These are phyloP conservation scores for Symphodus melops DNA, from an alignment of 2,113 vertebrate genomes.

Conservation along the genomic window DNA sequence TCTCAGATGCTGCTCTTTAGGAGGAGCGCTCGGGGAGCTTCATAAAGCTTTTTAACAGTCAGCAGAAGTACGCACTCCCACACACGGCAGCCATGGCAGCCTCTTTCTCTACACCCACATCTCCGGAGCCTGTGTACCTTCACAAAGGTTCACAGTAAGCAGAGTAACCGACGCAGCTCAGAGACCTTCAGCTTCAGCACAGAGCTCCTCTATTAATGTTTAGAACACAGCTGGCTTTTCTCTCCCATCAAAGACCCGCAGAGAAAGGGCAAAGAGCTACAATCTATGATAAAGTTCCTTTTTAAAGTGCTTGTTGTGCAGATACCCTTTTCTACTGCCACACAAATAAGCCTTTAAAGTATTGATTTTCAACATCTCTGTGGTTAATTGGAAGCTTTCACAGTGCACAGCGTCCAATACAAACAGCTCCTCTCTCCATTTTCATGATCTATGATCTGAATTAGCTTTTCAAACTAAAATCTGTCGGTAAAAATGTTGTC, in stretches of 20 bases:
- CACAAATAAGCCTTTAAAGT: conserved; percentile 1
- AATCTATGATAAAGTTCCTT: conserved; percentile 18
- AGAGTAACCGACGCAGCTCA: not conserved
- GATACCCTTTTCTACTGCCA: conserved; percentile 10
- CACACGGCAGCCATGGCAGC: conserved; percentile 43
- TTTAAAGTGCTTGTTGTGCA: conserved; percentile 24
- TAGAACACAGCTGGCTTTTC: not conserved
- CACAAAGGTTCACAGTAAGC: conserved; percentile 55
- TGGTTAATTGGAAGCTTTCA: conserved; percentile 9
- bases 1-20: conserved; percentile 12
- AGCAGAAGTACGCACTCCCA: conserved; percentile 61
- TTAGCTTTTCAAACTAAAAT: too few relatives aligned
- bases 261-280: conserved; percentile 10
- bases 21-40: conserved; percentile 24
- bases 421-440: not conserved
- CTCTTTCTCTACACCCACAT: conserved; percentile 51
- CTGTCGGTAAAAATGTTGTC: too few relatives aligned
- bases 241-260: conserved; percentile 1
- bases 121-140: conserved; percentile 27
- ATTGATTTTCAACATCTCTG: conserved; percentile 9
- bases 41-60: conserved; percentile 53
- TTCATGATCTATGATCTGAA: not conserved
- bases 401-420: not conserved
- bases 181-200: conserved; percentile 19
- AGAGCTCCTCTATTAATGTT: conserved; percentile 9